A percentile compares a stretch with the other conserved stretches of the same genome.
Conservation (phyloP, 2,888 invertebrate species). For the Cephus pulcher region DNA sequence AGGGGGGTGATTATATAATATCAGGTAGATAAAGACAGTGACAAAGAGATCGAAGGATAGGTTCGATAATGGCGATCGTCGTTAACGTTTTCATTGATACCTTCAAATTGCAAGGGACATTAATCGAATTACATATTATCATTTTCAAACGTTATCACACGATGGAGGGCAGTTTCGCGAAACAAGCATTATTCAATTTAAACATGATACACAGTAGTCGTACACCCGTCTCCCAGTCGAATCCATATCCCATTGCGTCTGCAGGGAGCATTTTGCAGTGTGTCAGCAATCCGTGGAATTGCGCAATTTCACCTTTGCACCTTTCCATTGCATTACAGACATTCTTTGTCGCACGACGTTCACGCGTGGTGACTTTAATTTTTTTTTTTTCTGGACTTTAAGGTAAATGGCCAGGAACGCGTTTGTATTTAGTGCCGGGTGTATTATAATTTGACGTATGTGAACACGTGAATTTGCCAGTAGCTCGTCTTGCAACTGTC, state of each 20-base stretch:
- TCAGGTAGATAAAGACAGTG: not conserved
- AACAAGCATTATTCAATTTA: constrained; percentile 46
- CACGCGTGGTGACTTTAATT: not conserved
- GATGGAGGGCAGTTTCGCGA: constrained; percentile 38
- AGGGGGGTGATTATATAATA: not conserved
- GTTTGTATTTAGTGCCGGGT: not conserved
- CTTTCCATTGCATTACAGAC: not conserved
- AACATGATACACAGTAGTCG: constrained; percentile 30
- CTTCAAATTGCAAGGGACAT: constrained; percentile 22
- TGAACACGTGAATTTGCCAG: not conserved
- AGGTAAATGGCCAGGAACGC: not conserved
- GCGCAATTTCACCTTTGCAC: not conserved
- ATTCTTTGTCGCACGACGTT: not conserved
- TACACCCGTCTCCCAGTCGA: not conserved
- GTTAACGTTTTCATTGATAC: not conserved
- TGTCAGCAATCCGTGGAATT: not conserved
- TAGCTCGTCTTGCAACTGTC: too few relatives aligned
- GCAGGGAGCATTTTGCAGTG: not conserved
- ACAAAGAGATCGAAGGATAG: not conserved
- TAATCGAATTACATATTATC: constrained; percentile 50
- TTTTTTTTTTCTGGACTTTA: not conserved
- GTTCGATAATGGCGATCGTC: not conserved
- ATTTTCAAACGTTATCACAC: constrained; percentile 38
- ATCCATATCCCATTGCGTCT: not conserved
- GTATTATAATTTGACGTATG: not conserved